Percentiles rank a stretch among this genome's conserved stretches.
phyloP scores from a whole-genome alignment of 1,140 invertebrate species.

The Microplitis demolitor region DNA sequence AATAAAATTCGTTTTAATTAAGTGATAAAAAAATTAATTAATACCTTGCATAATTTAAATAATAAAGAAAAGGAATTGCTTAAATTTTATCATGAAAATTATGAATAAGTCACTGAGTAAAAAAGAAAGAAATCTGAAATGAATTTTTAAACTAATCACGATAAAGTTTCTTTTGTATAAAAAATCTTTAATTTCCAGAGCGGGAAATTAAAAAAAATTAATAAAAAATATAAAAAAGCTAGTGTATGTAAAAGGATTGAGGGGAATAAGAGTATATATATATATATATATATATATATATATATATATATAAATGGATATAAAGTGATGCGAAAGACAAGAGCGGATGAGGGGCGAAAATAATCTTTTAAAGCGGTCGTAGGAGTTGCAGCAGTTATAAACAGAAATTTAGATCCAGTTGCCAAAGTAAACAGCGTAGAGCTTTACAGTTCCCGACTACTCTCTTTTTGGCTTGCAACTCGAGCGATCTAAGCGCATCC shows the following conservation, averaged over 20 bases:
- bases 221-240: neutral
- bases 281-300: neutral
- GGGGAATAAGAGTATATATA: too few relatives aligned
- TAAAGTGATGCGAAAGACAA: constrained; percentile 2
- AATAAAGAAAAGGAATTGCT: neutral
- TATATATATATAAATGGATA: neutral
- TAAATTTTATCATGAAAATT: too few relatives aligned
- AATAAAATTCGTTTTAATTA: neutral
- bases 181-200: too few relatives aligned
- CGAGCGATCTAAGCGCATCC: constrained; percentile 9
- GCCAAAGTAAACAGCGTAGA: constrained; percentile 48
- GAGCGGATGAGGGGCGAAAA: constrained; percentile 32
- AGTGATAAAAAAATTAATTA: neutral
- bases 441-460: constrained; percentile 13
- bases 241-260: neutral
- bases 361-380: constrained; percentile 50
- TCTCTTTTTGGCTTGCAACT: neutral
- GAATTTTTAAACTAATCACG: too few relatives aligned
- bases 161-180: too few relatives aligned
- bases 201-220: neutral
- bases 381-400: constrained; percentile 53
- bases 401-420: constrained; percentile 55
- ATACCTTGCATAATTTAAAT: neutral
- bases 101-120: too few relatives aligned
- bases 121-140: too few relatives aligned